phyloP scores from a whole-genome alignment of 1,140 invertebrate species.

The Nasonia vitripennis region DNA sequence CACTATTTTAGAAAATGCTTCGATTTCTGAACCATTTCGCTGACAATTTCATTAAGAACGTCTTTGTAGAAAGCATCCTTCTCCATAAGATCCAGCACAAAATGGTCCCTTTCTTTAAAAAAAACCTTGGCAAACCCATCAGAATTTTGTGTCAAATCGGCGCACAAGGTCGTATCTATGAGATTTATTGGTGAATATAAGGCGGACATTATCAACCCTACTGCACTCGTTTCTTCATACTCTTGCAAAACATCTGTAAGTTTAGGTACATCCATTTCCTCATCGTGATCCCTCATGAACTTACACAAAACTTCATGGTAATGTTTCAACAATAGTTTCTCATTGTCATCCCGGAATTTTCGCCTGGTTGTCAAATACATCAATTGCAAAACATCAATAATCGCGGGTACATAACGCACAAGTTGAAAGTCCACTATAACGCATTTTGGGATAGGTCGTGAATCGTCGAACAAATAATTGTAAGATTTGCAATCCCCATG shows the following conservation, averaged over 20 bases:
- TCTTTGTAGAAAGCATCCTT: slow-evolving; percentile 58
- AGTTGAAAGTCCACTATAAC: slow-evolving; percentile 76
- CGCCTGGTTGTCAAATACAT: slow-evolving; percentile 65
- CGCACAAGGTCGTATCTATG: slow-evolving; percentile 57
- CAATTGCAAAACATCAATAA: slow-evolving; percentile 70
- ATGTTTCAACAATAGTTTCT: slow-evolving; percentile 63
- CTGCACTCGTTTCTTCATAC: slow-evolving; percentile 64
- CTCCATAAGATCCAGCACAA: slow-evolving; percentile 53
- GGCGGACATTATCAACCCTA: slow-evolving; percentile 59
- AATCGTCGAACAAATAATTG: slow-evolving; percentile 27
- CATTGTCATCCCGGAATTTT: slow-evolving; percentile 60
- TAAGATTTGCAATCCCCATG: slow-evolving; percentile 10
- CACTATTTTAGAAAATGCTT: not conserved
- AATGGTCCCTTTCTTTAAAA: slow-evolving; percentile 56
- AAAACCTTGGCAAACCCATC: slow-evolving; percentile 56
- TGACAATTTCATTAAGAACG: slow-evolving; percentile 60
- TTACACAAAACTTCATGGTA: slow-evolving; percentile 66
- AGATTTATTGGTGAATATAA: slow-evolving; percentile 64
- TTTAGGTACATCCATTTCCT: slow-evolving; percentile 53
- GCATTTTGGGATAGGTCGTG: slow-evolving; percentile 70
- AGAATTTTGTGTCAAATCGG: slow-evolving; percentile 55
- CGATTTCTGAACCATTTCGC: slow-evolving; percentile 9
- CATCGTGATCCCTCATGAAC: slow-evolving; percentile 49
- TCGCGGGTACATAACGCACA: slow-evolving; percentile 76
- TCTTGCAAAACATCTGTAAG: slow-evolving; percentile 63